phyloP scores from a whole-genome alignment of 2,113 vertebrate species.

The Pardalotus punctatus region DNA sequence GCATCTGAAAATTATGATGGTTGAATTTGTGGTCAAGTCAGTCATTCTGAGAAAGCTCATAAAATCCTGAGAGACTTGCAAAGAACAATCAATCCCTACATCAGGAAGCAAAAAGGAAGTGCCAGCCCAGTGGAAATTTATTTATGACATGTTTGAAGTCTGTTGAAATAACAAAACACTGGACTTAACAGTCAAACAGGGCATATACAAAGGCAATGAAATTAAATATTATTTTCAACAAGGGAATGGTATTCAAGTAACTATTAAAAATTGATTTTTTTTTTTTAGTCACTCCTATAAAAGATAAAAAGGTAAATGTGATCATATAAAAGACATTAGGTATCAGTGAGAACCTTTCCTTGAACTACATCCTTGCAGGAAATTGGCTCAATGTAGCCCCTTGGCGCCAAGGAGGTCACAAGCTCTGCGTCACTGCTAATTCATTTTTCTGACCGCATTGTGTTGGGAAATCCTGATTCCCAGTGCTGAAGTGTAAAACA shows the following conservation, averaged over 20 bases:
- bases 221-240: neutral
- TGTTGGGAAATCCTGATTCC: conserved; percentile 45
- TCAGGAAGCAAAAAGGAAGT: conserved; percentile 78
- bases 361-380: conserved; percentile 63
- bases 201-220: conserved; percentile 6
- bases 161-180: conserved; percentile 72
- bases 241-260: neutral
- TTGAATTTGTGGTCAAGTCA: conserved; percentile 16
- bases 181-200: conserved; percentile 9
- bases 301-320: neutral
- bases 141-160: conserved; percentile 72
- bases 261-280: neutral
- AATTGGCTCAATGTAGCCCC: conserved; percentile 50
- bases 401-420: conserved; percentile 44
- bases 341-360: conserved; percentile 51
- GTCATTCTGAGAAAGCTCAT: conserved; percentile 56
- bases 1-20: conserved; percentile 2
- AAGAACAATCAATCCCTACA: conserved; percentile 70
- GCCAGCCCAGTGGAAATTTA: conserved; percentile 75
- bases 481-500: conserved; percentile 11
- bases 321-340: conserved; percentile 28
- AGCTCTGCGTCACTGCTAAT: conserved; percentile 50
- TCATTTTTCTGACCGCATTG: neutral
- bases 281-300: neutral
- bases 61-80: conserved; percentile 36